Evolutionary conservation across 1,140 invertebrate species (phyloP), one percentile per base, ranked within the genome.

Genomic region (Reticulitermes speratus): DNA sequence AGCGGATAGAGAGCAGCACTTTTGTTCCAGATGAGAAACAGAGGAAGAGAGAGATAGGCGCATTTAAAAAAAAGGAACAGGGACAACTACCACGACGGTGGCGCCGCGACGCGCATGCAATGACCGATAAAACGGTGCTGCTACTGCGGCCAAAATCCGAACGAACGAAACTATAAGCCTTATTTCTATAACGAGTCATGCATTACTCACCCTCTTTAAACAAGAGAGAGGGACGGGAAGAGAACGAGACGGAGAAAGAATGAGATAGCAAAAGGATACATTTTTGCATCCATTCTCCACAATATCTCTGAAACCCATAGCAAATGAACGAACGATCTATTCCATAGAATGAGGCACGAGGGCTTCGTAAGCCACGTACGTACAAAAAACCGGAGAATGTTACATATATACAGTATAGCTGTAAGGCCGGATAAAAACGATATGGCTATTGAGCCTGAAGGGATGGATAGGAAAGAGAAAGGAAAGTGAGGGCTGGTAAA

Each of bases 401-500:
- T 75, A 75, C 65, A 75, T 75, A 75, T 75, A 75, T 75, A 75
- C 65, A 75, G 25, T 75, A 84, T 55, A 45, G 84, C 84, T 84
- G 84, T 84, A 84, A 84, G 84, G 59, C n/a, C 48, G 84, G 84
- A 84, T 84, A 84, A 86, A 86, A 86, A 69, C 85, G 59, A 69
- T 86, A 81, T 86, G 85, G 85, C 75, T 65, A 86, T 86, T 86
- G 85, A 86, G 85, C 85, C 85, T 30, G 59, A 86, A 86, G 75
- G 85, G 45, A 59, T n/a, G 59, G 84, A 75, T 75, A 75, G 84
- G 59, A 84, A 84, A 84, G 45, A 84, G 84, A 59, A 59, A 84
- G 59, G 84, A 38, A 52, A 84, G 59, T 32, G 14, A 38, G 84
- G 48, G 84, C 38, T 86, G 85, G 85, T 30, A 65, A 86, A 86